phyloP scores from a whole-genome alignment of 1,140 invertebrate species.

The Tetramorium alpestre region DNA sequence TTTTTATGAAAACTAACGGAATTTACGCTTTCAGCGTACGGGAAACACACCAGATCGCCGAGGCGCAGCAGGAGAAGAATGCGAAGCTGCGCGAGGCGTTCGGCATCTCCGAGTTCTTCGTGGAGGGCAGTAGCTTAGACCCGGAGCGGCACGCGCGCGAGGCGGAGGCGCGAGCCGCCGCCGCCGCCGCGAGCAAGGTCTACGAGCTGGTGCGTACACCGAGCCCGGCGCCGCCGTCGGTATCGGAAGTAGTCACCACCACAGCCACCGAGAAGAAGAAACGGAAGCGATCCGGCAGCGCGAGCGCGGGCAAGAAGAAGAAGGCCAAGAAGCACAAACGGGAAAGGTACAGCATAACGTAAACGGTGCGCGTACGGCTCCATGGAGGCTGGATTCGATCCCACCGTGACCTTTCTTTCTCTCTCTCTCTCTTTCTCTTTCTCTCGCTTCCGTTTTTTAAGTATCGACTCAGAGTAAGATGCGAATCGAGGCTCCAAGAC shows the following conservation, averaged over 20 bases:
- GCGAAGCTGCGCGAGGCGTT: slow-evolving; percentile 96
- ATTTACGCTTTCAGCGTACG: slow-evolving; percentile 90
- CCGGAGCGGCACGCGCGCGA: slow-evolving; percentile 93
- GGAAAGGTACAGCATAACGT: slow-evolving; percentile 80
- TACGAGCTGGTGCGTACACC: slow-evolving; percentile 85
- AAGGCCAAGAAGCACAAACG: slow-evolving; percentile 83
- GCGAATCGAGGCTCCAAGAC: slow-evolving; percentile 77
- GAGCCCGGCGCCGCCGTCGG: slow-evolving; percentile 72
- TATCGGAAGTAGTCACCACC: slow-evolving; percentile 47
- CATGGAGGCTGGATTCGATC: slow-evolving; percentile 79
- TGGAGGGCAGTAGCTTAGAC: slow-evolving; percentile 97
- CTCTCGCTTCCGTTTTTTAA: slow-evolving; percentile 27
- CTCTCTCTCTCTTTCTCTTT: slow-evolving; percentile 4
- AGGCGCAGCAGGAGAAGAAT: slow-evolving; percentile 99
- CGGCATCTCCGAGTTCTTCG: slow-evolving; percentile 96
- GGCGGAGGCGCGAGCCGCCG: slow-evolving; percentile 88
- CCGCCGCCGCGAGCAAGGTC: slow-evolving; percentile 86
- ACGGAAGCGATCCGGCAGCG: slow-evolving; percentile 78
- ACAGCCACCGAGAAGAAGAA: slow-evolving; percentile 79
- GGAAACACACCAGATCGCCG: slow-evolving; percentile 97
- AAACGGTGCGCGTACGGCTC: slow-evolving; percentile 72
- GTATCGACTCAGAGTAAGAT: slow-evolving; percentile 16
- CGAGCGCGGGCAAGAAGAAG: slow-evolving; percentile 78
- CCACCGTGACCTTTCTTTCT: slow-evolving; percentile 14
- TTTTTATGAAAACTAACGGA: background rate